These are phyloP conservation scores for Mythimna lalbum DNA, from an alignment of 2,888 invertebrate species.

Conservation along the genomic window DNA sequence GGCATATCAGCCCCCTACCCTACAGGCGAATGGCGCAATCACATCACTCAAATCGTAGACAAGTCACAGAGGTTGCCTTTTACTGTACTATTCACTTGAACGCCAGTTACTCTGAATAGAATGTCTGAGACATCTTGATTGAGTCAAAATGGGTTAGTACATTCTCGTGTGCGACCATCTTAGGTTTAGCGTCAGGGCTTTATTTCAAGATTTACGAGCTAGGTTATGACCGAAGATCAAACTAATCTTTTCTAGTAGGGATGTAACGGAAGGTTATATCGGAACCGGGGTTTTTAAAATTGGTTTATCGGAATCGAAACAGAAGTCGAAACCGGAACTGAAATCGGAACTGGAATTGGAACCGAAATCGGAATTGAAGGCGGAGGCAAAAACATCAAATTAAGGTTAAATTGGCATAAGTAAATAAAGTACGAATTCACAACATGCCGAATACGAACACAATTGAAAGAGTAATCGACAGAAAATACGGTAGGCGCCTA, in stretches of 20 bases:
- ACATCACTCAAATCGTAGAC: slow-evolving; percentile 64
- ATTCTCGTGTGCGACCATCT: slow-evolving; percentile 53
- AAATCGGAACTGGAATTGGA: too few species aligned
- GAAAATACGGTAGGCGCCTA: too few species aligned
- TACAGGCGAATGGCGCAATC: slow-evolving; percentile 66
- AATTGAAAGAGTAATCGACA: too few species aligned
- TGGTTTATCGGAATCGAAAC: too few species aligned
- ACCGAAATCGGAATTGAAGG: too few species aligned
- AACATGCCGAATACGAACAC: too few species aligned
- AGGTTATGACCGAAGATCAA: slow-evolving; percentile 41
- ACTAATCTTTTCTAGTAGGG: slow-evolving; percentile 37
- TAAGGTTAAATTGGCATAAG: too few species aligned
- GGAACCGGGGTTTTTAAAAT: too few species aligned
- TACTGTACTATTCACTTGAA: slow-evolving; percentile 63
- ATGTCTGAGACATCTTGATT: slow-evolving; percentile 61
- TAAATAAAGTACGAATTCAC: too few species aligned
- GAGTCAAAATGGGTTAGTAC: slow-evolving; percentile 47
- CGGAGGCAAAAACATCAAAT: too few species aligned
- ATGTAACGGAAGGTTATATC: too few species aligned
- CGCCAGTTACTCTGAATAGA: slow-evolving; percentile 52
- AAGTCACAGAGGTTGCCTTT: slow-evolving; percentile 52
- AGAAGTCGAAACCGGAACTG: too few species aligned
- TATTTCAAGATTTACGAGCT: slow-evolving; percentile 55
- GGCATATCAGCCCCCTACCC: slow-evolving; percentile 54
- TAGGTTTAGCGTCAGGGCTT: slow-evolving; percentile 48